Base-by-base conservation (phyloP, 1,140 invertebrate species). In the Saccostrea glomerata region DNA sequence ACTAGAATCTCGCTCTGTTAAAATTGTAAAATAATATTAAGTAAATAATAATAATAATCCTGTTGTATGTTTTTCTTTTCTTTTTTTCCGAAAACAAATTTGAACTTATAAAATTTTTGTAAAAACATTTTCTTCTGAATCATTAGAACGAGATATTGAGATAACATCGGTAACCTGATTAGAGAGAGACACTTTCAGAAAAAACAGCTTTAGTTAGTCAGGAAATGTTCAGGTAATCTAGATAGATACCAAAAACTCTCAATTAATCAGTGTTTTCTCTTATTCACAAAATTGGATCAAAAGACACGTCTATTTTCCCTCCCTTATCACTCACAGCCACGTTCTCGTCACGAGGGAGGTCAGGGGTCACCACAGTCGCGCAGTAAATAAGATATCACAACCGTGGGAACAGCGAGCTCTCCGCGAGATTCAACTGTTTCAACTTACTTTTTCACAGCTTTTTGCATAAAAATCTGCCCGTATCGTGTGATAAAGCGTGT, bases 401-500 rank as follows among this genome's bases (percentile, higher is more conserved):
- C 70, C 70, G 70, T 77, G 70, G 70, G 70, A 77, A 77, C 70
- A 77, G 70, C 70, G 17, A 77, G 70, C 25, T 77, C 70, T 77
- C 70, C 11, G 70, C 70, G 70, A 77, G 70, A 36, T 30, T 77
- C 36, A 36, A 30, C 70, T 77, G 70, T 30, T 77, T 77, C 25
- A 77, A 36, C 70, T 77, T 25, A 77, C 70, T 77, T 77, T 47
- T 47, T 77, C 70, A 77, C 70, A 77, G 15, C 70, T 77, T 77
- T 77, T 30, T 36, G 70, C 23, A 77, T 30, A 13, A 25, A 36
- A 36, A 30, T 77, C 70, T 77, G 70, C 25, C 70, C 30, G 15
- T 77, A 36, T 77, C 23, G 70, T 77, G 70, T 77, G 70, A 77
- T 77, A 77, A 77, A 77, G 70, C 25, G 70, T 77, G 70, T 77